These are phyloP conservation scores for Odontomyia ornata DNA, from an alignment of 2,888 invertebrate species.

Conservation along the genomic window DNA sequence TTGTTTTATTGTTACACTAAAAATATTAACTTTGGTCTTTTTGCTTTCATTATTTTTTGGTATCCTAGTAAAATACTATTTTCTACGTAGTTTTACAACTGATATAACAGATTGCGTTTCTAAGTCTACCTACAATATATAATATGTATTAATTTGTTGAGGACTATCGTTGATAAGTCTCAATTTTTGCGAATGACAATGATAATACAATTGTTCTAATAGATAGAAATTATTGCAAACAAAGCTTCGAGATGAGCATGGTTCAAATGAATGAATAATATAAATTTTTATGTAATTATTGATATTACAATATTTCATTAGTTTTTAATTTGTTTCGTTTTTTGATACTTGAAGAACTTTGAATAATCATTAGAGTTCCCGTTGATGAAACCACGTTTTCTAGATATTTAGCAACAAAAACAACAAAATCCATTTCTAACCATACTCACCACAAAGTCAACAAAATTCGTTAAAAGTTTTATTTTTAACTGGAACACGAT, in stretches of 20 bases:
- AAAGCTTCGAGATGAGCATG: too few relatives aligned
- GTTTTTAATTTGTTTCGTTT: too few relatives aligned
- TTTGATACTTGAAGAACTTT: too few relatives aligned
- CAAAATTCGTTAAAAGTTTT: neutral
- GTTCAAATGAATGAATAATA: too few relatives aligned
- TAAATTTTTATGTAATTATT: too few relatives aligned
- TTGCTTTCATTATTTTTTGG: slow-evolving; percentile 24
- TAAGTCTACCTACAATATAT: neutral
- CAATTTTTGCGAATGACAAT: slow-evolving; percentile 1
- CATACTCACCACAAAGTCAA: neutral
- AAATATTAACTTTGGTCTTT: slow-evolving; percentile 38
- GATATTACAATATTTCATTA: too few relatives aligned
- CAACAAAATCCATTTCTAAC: neutral
- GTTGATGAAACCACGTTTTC: too few relatives aligned
- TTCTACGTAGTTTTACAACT: neutral
- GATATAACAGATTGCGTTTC: neutral
- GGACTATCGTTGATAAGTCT: neutral
- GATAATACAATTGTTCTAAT: slow-evolving; percentile 1
- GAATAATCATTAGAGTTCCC: too few relatives aligned
- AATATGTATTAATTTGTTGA: neutral
- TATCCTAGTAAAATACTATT: slow-evolving; percentile 3
- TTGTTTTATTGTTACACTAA: neutral
- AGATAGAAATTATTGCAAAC: neutral
- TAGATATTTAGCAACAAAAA: too few relatives aligned
- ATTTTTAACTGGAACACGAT: slow-evolving; percentile 26